Evolutionary conservation across 2,888 invertebrate species (phyloP), one percentile per base, ranked within the genome.

Genomic region (Dynastes hyllus): DNA sequence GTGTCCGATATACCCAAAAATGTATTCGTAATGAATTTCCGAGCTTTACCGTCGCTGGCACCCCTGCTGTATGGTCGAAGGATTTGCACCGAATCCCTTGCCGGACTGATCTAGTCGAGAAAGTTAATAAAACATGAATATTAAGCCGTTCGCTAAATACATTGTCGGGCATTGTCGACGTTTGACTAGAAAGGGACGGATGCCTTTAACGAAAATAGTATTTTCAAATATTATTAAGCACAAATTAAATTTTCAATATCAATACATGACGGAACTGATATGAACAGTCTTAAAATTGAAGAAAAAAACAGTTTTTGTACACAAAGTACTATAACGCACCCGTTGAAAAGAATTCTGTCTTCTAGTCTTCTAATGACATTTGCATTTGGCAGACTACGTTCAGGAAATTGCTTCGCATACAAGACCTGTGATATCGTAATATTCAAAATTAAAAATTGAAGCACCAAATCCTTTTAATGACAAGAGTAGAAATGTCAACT

Each of bases 41-140:
- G 27, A 22, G 5, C 29, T 45, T 1, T 9, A 45, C 6, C 9
- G 8, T 45, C 8, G 37, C 8, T 1, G 45, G 9, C 2, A 45
- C 45, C 45, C 8, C 45, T 11, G 45, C 6, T 27, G 32, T 55
- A 3, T n/a, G 32, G 40, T 55, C 6, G 29, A 32, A 32, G 32
- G 32, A 29, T 37, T 9, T 53, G 32, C 13, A 27, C 27, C 51
- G 53, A 53, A n/a, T 55, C 53, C 53, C 9, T 53, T 1, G 53
- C 11, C 55, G 4, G 37, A 37, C 37, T 5, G 37, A 3, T 37
- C 8, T 45, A 45, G 8, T 55, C 71, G 71, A 55, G 55, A 71
- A 71, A 71, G 71, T 71, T 71, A 71, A 71, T 71, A 71, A 71
- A 71, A 71, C 55, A 71, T 32, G 71, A 55, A 55, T 71, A 71